Evolutionary conservation across 37 sponge, comb jelly and placozoan species (phyloP).

Genomic region (Aplysina aerophoba): DNA sequence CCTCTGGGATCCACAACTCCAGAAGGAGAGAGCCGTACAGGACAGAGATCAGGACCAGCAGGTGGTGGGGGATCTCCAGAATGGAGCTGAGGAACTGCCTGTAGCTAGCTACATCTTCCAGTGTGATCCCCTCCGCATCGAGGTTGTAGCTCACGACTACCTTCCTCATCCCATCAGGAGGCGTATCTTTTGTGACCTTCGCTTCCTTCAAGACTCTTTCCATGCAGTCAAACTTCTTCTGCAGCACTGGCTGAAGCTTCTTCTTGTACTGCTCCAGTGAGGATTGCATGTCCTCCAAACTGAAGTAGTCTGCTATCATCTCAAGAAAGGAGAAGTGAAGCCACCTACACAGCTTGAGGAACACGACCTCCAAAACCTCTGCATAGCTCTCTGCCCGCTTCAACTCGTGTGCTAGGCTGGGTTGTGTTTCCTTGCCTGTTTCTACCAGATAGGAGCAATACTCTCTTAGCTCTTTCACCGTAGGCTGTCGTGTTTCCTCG

Average conservation of each 20-base stretch:
- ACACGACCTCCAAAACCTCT: neutral
- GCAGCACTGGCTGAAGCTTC: constrained; percentile 17
- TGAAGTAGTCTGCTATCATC: constrained; percentile 6
- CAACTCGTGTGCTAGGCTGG: neutral
- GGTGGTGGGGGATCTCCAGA: constrained; percentile 1
- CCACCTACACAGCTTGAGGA: neutral
- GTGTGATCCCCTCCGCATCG: constrained; percentile 29
- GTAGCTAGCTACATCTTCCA: constrained; percentile 1
- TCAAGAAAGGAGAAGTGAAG: constrained; percentile 1
- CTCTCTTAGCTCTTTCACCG: constrained; percentile 2
- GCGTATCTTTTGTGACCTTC: too few species aligned
- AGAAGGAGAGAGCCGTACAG: constrained; percentile 16
- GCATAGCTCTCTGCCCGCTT: neutral
- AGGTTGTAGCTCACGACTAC: constrained; percentile 7
- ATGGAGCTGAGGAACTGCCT: constrained; percentile 23
- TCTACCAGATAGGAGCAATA: neutral
- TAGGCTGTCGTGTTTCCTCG: neutral
- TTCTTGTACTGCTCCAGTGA: constrained; percentile 19
- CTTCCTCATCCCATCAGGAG: neutral
- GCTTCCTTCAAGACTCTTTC: neutral
- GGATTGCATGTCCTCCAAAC: neutral
- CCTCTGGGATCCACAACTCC: neutral
- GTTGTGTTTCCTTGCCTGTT: neutral
- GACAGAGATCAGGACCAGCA: neutral
- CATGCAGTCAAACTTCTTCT: neutral